Evolutionary conservation across 2,797 vertebrate species (phyloP), one percentile per base, ranked within the genome.

Genomic region (Amazona ochrocephala): DNA sequence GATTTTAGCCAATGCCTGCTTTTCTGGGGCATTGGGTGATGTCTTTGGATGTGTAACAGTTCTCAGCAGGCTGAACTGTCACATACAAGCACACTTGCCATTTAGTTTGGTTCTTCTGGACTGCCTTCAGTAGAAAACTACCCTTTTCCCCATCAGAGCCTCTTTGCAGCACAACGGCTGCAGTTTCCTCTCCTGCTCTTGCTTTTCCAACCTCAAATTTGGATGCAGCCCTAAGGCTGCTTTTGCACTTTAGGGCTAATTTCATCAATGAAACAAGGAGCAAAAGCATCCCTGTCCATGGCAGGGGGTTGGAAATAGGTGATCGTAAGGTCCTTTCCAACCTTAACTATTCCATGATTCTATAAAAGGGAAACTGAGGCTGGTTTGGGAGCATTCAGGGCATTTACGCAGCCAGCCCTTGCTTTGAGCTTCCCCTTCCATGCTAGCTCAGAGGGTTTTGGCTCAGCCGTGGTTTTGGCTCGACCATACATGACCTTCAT

Each of bases 401-500:
- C 37, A 41, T 50, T 18, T 56, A 23, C 58, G 14, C n/a, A 48
- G 20, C 47, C 53, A 72, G 34, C 8, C 11, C 8, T 15, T 66
- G 41, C 9, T 4, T 2, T 26, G 34, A 73, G 7, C n/a, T 51
- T 60, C 39, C 12, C 9, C 5, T 11, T 74, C 42, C 0, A 0
- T 45, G n/a, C 23, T 44, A 58, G 10, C 29, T 24, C 56, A 58
- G n/a, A 14, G 9, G 9, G 2, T 16, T 80, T 92, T 44, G 62
- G 20, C 60, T 89, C 7, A 2, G 7, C 21, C 1, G 0, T 20
- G 32, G 10, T 56, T 89, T 89, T 75, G 15, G 11, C 29, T 89
- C 5, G 0, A 14, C 53, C 0, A 0, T 30, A 21, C 0, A 0
- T 32, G 58, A 67, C 77, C 47, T 67, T n/a, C 13, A 0, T 6